Base-by-base conservation (phyloP, 2,888 invertebrate species). In the Nymphalis c-album region DNA sequence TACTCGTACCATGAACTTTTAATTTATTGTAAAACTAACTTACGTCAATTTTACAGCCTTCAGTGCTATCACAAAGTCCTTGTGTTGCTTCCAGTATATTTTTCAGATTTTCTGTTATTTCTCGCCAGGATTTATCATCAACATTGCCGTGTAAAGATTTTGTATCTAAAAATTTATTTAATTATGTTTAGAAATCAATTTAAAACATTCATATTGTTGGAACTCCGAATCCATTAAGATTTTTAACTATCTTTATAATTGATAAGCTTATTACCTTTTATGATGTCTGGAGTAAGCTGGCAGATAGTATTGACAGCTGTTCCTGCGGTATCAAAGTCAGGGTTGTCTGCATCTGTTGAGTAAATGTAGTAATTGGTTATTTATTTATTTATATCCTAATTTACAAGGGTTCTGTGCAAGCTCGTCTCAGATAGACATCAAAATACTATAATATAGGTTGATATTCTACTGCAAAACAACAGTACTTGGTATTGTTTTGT, bases 281-380 rank as follows among this genome's bases (percentile, higher is more conserved):
- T 74, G 5, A 88, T 77, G 18, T 77, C 77, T 1, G 88, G 86
- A 73, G 85, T 77, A 35, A 83, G 67, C 8, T 80, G 76, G 1
- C 80, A 77, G 60, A 88, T 83, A 1, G 77, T 80, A 1, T 70
- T 67, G 35, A 86, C 66, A 0, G 85, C 84, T 10, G 71, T 63
- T 40, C 84, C 80, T 0, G 86, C 84, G 1, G 78, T 73, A 0
- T 63, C 78, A 59, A 82, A 83, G 70, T 88, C 84, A 1, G 80
- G 80, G 3, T 81, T 79, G 2, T 81, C 70, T 0, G 71, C 71
- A 73, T 85, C 86, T 87, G 65, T 16, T 65, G 74, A 57, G 35
- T 40, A 40, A 40, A 10, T 10, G 8, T 8, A 10, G 2, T 40
- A 1, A 40, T 40, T 40, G 0, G 10, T 8, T 10, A 10, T 10